These are phyloP conservation scores for Nematolebias whitei DNA, from an alignment of 2,113 vertebrate species.

Conservation along the genomic window DNA sequence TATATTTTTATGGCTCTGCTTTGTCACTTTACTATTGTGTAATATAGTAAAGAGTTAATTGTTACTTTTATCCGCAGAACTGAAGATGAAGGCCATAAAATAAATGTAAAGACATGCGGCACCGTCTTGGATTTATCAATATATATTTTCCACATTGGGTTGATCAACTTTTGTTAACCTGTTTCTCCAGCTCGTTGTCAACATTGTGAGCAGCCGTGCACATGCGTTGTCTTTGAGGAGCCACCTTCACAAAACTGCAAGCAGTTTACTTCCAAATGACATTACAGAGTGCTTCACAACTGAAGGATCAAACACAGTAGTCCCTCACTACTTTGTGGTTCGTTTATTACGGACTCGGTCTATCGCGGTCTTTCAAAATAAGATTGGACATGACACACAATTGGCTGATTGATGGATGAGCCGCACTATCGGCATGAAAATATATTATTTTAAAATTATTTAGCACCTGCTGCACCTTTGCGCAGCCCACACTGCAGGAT, in stretches of 20 bases:
- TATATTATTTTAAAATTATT: too few species aligned
- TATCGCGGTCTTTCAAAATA: too few species aligned
- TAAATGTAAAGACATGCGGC: slow-evolving; percentile 14
- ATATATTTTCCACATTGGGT: slow-evolving; percentile 57
- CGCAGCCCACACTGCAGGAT: too few species aligned
- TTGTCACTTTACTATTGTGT: neutral
- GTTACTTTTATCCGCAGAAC: neutral
- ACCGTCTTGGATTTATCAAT: slow-evolving; percentile 34
- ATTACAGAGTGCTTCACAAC: slow-evolving; percentile 74
- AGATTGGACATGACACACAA: too few species aligned
- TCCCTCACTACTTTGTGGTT: too few species aligned
- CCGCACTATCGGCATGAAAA: too few species aligned
- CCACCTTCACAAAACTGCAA: slow-evolving; percentile 51
- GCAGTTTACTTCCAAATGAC: slow-evolving; percentile 62
- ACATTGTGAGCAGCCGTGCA: slow-evolving; percentile 41
- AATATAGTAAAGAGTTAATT: too few species aligned
- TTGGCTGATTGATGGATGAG: too few species aligned
- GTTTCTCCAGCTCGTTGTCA: slow-evolving; percentile 44
- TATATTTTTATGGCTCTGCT: too few species aligned
- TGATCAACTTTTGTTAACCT: slow-evolving; percentile 76
- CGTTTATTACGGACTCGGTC: too few species aligned
- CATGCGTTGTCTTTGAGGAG: slow-evolving; percentile 38
- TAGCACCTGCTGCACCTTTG: too few species aligned
- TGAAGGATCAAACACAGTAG: too few species aligned
- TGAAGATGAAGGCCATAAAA: neutral